Evolutionary conservation across 2,797 vertebrate species (phyloP).

Genomic region (Micropoecilia bifurca): DNA sequence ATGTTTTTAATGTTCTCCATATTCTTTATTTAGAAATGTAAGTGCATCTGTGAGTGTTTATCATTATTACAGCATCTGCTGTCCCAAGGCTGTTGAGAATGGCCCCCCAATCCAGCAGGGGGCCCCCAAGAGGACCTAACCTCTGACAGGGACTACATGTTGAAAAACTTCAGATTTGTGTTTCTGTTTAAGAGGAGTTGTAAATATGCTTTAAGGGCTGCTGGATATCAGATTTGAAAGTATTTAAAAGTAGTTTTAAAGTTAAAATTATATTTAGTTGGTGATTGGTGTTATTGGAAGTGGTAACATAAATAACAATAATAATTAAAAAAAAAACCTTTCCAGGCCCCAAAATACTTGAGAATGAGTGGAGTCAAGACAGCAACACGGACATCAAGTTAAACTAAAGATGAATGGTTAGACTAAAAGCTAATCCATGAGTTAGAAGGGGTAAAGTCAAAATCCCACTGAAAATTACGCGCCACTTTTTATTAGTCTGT

Average conservation of each 20-base stretch:
- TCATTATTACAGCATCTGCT: not conserved
- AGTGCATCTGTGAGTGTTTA: not conserved
- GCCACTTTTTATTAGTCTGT: not conserved
- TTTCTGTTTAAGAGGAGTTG: not conserved
- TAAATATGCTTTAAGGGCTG: not conserved
- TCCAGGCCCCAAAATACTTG: not conserved
- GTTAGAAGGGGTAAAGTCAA: not conserved
- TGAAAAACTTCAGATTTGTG: not conserved
- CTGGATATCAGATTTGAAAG: not conserved
- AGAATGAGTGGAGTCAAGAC: not conserved
- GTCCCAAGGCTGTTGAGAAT: not conserved
- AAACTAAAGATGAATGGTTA: not conserved
- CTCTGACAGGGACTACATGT: not conserved
- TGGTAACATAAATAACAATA: not conserved
- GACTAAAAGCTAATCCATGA: not conserved
- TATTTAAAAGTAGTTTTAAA: not conserved
- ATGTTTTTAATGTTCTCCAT: not conserved
- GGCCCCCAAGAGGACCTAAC: not conserved
- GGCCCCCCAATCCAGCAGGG: not conserved
- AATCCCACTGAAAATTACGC: not conserved
- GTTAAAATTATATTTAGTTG: not conserved
- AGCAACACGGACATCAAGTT: not conserved
- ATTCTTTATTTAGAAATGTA: not conserved
- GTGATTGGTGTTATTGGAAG: slow-evolving; percentile 2
- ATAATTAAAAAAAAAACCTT: not conserved